Evolutionary conservation across 2,113 vertebrate species (phyloP), one percentile per base, ranked within the genome.

Genomic region (Peromyscus maniculatus): DNA sequence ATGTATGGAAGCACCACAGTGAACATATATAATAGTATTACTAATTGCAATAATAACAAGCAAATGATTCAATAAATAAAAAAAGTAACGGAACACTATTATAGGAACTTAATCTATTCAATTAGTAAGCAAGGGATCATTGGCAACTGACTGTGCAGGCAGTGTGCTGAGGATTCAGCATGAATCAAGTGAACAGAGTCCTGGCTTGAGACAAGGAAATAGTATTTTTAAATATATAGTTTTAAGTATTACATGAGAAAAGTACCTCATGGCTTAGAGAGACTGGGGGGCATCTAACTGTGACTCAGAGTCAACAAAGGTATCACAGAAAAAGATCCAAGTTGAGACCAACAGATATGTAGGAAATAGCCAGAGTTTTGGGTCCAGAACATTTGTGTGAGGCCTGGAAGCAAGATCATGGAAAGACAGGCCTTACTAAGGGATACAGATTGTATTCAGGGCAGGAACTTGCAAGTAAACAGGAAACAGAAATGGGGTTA

Each of bases 21-120:
- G 33, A 71, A 59, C 57, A 59, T 15, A 55, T 15, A 55, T 2
- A 55, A 15, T 55, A 55, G 55, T 24, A 62, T 36, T 72, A 39
- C 26, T 69, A 74, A 24, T 43, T 89, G 24, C 7, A 59, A 31
- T 26, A 74, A 74, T 74, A 88, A 55, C n/a, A 88, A 49, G 33
- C 33, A 71, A 36, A 55, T n/a, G 3, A 24, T 2, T 26, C 13
- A 36, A n/a, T 72, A 72, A 88, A 24, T 88, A 15, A 55, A 55
- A 72, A 67, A 36, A 26, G 31, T 77, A 87, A 57, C 26, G 26
- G 9, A 74, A 52, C 78, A 52, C 9, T 71, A 57, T n/a, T 84
- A 55, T 10, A 33, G 66, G 24, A 80, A 12, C n/a, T 94, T 96
- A 67, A 62, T 84, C 93, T 95, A 80, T 71, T 92, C 22, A 86